These are phyloP conservation scores for Lasiurus borealis DNA, from an alignment of 2,113 vertebrate species.

Conservation along the genomic window DNA sequence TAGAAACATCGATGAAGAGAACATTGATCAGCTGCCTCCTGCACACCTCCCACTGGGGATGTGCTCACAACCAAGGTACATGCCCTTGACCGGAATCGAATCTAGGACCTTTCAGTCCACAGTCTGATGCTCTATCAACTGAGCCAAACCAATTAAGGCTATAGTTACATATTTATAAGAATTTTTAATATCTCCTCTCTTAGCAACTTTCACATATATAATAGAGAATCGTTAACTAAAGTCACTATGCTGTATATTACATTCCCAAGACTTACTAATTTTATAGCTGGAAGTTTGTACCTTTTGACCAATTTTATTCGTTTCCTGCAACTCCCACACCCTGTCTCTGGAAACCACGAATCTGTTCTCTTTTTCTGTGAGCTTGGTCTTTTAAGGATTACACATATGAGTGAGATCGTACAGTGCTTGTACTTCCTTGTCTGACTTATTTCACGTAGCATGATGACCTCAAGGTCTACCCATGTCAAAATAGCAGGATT, in stretches of 20 bases:
- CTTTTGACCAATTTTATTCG: background rate
- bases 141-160: too few relatives aligned
- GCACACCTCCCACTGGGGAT: too few relatives aligned
- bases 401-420: background rate
- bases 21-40: too few relatives aligned
- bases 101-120: too few relatives aligned
- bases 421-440: background rate
- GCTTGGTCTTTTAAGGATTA: background rate
- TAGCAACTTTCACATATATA: background rate
- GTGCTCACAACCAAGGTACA: too few relatives aligned
- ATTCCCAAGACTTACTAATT: background rate
- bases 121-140: too few relatives aligned
- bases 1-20: too few relatives aligned
- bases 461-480: background rate
- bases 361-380: background rate
- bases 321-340: background rate
- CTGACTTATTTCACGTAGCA: background rate
- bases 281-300: background rate
- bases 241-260: background rate
- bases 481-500: background rate
- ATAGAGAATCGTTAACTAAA: background rate
- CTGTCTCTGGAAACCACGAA: background rate
- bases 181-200: background rate
- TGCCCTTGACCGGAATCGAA: too few relatives aligned
- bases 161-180: background rate